A percentile compares a stretch with the other conserved stretches of the same genome.
Conservation (phyloP, 2,797 vertebrate species). For the Anabacerthia variegaticeps region DNA sequence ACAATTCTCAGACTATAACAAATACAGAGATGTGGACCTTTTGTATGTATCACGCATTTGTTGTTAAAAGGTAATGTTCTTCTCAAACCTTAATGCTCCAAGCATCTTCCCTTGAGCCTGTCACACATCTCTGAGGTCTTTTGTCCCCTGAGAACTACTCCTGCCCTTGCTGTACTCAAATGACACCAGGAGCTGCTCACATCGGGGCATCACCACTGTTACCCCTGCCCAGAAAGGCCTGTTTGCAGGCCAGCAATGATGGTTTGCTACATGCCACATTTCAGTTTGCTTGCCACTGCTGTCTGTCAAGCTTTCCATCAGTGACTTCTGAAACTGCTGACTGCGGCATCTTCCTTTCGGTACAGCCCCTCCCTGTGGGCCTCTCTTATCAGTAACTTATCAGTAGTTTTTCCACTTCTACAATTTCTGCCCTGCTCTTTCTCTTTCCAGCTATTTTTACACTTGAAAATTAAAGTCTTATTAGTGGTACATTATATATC, state of each 20-base stretch:
- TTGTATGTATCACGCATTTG: not conserved
- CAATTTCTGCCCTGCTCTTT: not conserved
- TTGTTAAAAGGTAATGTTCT: not conserved
- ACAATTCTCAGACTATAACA: not conserved
- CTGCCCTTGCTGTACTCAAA: not conserved
- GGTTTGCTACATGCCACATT: not conserved
- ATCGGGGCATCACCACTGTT: not conserved
- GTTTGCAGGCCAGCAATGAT: not conserved
- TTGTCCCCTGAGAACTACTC: not conserved
- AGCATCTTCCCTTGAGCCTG: not conserved
- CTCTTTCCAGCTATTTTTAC: not conserved
- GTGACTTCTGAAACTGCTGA: not conserved
- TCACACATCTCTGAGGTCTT: not conserved
- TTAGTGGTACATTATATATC: not conserved
- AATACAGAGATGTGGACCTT: not conserved
- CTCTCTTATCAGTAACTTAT: not conserved
- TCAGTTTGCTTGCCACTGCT: not conserved
- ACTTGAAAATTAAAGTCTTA: not conserved
- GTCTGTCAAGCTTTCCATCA: not conserved
- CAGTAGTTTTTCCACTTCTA: not conserved
- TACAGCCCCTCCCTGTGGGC: not conserved
- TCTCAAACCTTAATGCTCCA: not conserved
- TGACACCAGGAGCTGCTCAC: not conserved
- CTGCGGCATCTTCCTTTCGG: not conserved
- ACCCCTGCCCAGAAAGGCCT: not conserved